phyloP scores from a whole-genome alignment of 2,113 vertebrate genomes.

The Hydrolagus affinis region DNA sequence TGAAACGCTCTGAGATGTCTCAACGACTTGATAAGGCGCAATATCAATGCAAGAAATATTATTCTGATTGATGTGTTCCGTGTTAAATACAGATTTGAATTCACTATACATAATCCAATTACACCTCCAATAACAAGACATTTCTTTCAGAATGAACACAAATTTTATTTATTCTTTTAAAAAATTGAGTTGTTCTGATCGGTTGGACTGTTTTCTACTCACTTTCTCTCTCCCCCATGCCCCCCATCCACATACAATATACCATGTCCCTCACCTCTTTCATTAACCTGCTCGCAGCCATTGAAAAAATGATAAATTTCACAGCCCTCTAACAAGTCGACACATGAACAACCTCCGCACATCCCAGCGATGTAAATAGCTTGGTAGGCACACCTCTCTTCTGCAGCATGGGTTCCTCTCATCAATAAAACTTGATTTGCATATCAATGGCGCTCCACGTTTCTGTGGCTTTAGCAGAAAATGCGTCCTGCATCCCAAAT shows the following conservation, averaged over 20 bases:
- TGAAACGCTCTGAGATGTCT: no score
- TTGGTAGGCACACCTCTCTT: constrained; percentile 17
- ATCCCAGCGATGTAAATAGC: constrained; percentile 27
- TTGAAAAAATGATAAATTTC: constrained; percentile 33
- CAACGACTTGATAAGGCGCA: no score
- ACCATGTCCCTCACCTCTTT: constrained; percentile 35
- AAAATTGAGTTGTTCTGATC: background rate
- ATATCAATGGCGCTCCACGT: constrained; percentile 33
- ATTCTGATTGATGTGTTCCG: background rate
- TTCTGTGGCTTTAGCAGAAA: constrained; percentile 17
- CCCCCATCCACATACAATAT: background rate
- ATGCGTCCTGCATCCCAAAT: constrained; percentile 33
- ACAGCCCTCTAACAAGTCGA: constrained; percentile 33
- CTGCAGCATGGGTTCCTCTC: constrained; percentile 27
- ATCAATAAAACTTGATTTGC: constrained; percentile 28
- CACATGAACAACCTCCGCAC: constrained; percentile 31
- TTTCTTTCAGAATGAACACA: background rate
- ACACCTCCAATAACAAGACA: background rate
- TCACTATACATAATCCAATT: background rate
- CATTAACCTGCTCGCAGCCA: constrained; percentile 34
- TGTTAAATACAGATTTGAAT: constrained; percentile 6
- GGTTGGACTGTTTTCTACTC: background rate
- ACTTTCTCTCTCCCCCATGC: no score
- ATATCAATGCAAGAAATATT: no score
- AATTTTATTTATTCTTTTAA: background rate